Conservation (phyloP, 2,797 vertebrate genomes). For the Thalassophryne amazonica region DNA sequence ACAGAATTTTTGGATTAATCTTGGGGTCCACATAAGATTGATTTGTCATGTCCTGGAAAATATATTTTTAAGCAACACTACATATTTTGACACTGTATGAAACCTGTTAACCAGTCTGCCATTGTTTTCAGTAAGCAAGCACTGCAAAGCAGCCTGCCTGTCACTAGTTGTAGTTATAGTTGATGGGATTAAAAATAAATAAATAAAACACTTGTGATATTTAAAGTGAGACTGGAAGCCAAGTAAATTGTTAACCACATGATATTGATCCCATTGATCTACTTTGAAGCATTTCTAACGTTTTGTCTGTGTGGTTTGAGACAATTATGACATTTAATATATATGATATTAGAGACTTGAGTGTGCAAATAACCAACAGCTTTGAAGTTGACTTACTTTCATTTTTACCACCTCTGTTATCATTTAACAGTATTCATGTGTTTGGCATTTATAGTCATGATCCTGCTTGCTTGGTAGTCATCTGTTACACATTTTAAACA, state of each 20-base stretch:
- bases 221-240: conserved; percentile 55
- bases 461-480: conserved; percentile 67
- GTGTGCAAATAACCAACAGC: conserved; percentile 57
- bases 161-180: conserved; percentile 15
- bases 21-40: conserved; percentile 49
- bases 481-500: conserved; percentile 54
- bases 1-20: too few relatives aligned
- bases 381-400: conserved; percentile 51
- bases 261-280: conserved; percentile 48
- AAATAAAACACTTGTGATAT: conserved; percentile 13
- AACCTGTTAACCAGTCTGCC: conserved; percentile 30
- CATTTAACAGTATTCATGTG: conserved; percentile 54
- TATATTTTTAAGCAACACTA: conserved; percentile 61
- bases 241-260: conserved; percentile 54
- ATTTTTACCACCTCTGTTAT: conserved; percentile 44
- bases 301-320: conserved; percentile 49
- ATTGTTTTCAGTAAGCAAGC: conserved; percentile 1
- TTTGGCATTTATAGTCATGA: conserved; percentile 48
- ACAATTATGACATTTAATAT: conserved; percentile 73
- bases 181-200: conserved; percentile 20
- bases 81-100: conserved; percentile 63
- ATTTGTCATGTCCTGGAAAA: conserved; percentile 44
- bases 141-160: not conserved
- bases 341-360: conserved; percentile 61
- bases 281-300: conserved; percentile 53